Percentiles rank a stretch among this genome's conserved stretches.
Conservation (phyloP, 2,113 vertebrate genomes). For the Cololabis saira region DNA sequence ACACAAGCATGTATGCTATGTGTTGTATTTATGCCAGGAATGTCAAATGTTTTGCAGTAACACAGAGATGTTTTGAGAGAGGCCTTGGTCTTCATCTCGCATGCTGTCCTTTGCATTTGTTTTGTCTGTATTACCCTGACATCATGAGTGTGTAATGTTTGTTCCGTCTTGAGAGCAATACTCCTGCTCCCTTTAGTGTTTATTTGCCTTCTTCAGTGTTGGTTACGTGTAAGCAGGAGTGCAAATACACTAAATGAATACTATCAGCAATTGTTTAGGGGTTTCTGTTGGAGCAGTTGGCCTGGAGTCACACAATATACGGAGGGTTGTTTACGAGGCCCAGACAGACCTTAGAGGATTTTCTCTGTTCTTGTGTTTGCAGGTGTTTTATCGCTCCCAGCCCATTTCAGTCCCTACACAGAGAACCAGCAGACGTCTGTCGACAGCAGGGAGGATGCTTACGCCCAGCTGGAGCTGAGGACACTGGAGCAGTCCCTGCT, state of each 20-base stretch:
- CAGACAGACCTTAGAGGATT: background rate
- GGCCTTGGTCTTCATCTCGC: background rate
- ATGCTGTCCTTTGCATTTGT: constrained; percentile 2
- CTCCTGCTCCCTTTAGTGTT: constrained; percentile 42
- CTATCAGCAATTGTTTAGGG: constrained; percentile 3
- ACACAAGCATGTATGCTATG: background rate
- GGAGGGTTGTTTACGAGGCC: background rate
- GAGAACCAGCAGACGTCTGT: constrained; percentile 83
- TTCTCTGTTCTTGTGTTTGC: constrained; percentile 53
- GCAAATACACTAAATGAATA: constrained; percentile 36
- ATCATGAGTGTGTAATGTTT: constrained; percentile 28
- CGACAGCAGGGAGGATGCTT: constrained; percentile 91
- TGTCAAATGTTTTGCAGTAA: background rate
- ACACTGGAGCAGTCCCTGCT: constrained; percentile 96
- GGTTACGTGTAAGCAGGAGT: constrained; percentile 32
- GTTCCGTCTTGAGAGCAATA: constrained; percentile 40
- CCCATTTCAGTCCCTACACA: constrained; percentile 96
- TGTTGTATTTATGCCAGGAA: background rate
- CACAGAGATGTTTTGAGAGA: background rate
- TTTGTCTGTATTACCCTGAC: constrained; percentile 43
- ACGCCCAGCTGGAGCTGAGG: constrained; percentile 95
- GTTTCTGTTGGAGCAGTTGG: no score
- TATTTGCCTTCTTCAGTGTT: constrained; percentile 35
- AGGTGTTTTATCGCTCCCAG: constrained; percentile 96
- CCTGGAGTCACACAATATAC: background rate